phyloP scores from a whole-genome alignment of 1,140 invertebrate genomes.

The Linepithema humile region DNA sequence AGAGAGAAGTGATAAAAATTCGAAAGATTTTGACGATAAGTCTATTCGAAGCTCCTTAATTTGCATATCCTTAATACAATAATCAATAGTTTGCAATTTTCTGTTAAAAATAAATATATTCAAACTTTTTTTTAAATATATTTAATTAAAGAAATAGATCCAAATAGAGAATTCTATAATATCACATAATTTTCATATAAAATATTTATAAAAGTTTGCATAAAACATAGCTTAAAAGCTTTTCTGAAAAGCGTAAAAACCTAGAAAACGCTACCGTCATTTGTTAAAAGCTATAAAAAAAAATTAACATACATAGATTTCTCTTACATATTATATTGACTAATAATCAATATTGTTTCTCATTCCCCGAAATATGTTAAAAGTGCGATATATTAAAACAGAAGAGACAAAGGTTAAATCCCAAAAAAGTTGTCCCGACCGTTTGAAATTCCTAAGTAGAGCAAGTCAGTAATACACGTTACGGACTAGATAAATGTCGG shows the following conservation, averaged over 20 bases:
- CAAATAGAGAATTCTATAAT: no score
- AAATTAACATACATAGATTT: background rate
- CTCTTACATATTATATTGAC: background rate
- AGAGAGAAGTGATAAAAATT: background rate
- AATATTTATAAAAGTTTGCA: no score
- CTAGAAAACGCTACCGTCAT: no score
- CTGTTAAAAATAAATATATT: background rate
- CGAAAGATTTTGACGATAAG: background rate
- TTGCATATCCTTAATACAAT: background rate
- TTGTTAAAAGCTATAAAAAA: background rate
- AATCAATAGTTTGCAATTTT: background rate
- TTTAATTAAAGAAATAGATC: no score
- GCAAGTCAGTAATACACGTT: constrained; percentile 26
- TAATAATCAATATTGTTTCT: background rate
- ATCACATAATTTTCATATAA: no score
- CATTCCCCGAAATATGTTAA: background rate
- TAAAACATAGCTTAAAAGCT: no score
- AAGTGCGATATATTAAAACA: background rate
- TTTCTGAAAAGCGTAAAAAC: no score
- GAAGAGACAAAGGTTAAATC: background rate
- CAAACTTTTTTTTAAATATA: background rate
- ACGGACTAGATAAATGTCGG: constrained; percentile 35
- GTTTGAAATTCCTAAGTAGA: background rate
- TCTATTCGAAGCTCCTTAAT: background rate
- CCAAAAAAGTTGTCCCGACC: constrained; percentile 11